Conservation (phyloP, 2,888 invertebrate species). For the Thera britannica region DNA sequence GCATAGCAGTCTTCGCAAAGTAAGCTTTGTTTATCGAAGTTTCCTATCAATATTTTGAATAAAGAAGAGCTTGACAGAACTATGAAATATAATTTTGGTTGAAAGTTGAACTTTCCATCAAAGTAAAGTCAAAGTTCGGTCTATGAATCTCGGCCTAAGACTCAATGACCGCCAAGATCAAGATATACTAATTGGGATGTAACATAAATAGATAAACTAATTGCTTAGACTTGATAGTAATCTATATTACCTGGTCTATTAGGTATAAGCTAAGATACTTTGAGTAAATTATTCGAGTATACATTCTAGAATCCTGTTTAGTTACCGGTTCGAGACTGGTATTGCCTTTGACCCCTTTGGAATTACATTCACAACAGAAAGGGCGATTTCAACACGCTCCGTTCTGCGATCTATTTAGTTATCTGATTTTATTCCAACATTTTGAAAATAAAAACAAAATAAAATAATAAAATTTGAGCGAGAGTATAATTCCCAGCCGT, state of each 20-base stretch:
- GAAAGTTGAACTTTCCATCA: no score
- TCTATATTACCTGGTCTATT: background rate
- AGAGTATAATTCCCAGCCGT: conserved; percentile 1
- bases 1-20: no score
- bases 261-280: conserved; percentile 11
- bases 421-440: conserved; percentile 20
- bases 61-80: no score
- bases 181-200: background rate
- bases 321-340: conserved; percentile 26
- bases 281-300: conserved; percentile 21
- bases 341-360: conserved; percentile 37
- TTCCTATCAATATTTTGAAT: no score
- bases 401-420: conserved; percentile 17
- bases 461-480: no score
- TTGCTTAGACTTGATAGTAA: background rate
- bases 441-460: no score
- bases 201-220: background rate
- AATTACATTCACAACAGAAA: conserved; percentile 32
- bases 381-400: conserved; percentile 20
- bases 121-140: no score
- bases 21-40: no score
- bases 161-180: background rate
- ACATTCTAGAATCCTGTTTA: conserved; percentile 30
- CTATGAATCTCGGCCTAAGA: no score
- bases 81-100: no score